Percentiles rank a stretch among this genome's conserved stretches.
Evolutionary conservation across 2,797 vertebrate species (phyloP).

Genomic region (Vespertilio murinus): DNA sequence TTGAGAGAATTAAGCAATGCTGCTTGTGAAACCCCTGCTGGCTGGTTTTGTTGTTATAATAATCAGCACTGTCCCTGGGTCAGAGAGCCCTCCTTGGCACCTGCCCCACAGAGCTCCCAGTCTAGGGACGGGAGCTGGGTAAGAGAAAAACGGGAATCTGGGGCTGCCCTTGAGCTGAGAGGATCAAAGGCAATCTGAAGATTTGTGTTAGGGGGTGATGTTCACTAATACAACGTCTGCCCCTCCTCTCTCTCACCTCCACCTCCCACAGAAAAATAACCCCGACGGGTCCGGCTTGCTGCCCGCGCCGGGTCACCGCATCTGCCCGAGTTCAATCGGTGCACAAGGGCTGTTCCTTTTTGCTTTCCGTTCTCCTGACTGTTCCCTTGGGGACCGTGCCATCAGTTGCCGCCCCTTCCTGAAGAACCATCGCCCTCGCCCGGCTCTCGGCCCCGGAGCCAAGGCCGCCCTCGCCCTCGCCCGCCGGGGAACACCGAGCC

Average conservation of each 20-base stretch:
- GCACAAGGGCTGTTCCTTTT: background rate
- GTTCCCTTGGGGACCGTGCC: background rate
- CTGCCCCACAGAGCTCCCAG: background rate
- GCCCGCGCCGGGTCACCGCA: background rate
- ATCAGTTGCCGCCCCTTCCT: background rate
- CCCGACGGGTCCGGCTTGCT: background rate
- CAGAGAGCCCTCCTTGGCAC: background rate
- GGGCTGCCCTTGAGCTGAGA: background rate
- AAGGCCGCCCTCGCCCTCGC: background rate
- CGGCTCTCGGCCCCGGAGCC: background rate
- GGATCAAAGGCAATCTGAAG: background rate
- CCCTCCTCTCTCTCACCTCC: no score
- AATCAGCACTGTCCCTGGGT: background rate
- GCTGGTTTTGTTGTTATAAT: background rate
- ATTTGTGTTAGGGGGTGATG: no score
- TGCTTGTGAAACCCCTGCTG: background rate
- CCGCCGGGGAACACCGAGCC: background rate
- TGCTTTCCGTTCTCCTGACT: accelerated
- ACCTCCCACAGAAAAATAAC: background rate
- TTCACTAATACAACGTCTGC: background rate
- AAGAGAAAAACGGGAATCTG: background rate
- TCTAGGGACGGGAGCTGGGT: background rate
- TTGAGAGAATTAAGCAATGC: background rate
- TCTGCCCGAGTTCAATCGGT: background rate
- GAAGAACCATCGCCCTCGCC: background rate